A percentile compares a stretch with the other conserved stretches of the same genome.
Evolutionary conservation across 2,888 invertebrate genomes (phyloP).

Genomic region (Diabrotica balteata): DNA sequence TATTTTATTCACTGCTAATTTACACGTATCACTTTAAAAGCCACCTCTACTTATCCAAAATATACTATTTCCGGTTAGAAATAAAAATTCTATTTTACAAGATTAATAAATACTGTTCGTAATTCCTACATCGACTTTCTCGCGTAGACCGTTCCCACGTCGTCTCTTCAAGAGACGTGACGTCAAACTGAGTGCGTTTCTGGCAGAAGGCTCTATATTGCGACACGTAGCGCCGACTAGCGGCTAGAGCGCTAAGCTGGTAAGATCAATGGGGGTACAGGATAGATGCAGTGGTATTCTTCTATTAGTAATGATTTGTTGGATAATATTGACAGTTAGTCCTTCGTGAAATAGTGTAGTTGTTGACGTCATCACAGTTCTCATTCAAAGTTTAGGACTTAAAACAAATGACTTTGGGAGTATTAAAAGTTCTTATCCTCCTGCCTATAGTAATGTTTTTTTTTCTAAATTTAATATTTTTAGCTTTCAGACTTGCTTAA

Average conservation of each 20-base stretch:
- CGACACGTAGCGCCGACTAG: constrained; percentile 26
- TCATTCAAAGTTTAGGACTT: too few relatives aligned
- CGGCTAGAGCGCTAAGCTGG: constrained; percentile 20
- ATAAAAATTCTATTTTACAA: constrained; percentile 12
- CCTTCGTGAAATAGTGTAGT: not conserved
- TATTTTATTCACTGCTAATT: not conserved
- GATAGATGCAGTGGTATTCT: constrained; percentile 19
- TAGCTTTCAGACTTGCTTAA: too few relatives aligned
- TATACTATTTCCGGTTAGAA: not conserved
- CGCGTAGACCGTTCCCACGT: constrained; percentile 47
- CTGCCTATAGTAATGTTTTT: too few relatives aligned
- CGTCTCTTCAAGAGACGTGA: constrained; percentile 54
- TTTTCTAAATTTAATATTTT: too few relatives aligned
- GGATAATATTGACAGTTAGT: not conserved
- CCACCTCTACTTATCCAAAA: constrained; percentile 4
- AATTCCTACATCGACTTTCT: constrained; percentile 34
- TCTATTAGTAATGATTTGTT: not conserved
- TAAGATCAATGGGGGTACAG: constrained; percentile 26
- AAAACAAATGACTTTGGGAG: too few relatives aligned
- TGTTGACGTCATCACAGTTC: too few relatives aligned
- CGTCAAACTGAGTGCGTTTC: constrained; percentile 53
- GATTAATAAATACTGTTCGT: constrained; percentile 7
- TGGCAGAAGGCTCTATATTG: constrained; percentile 21
- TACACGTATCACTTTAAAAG: not conserved
- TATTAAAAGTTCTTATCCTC: too few relatives aligned